Conservation (phyloP, 2,888 invertebrate genomes). For the Ganaspis brasiliensis region DNA sequence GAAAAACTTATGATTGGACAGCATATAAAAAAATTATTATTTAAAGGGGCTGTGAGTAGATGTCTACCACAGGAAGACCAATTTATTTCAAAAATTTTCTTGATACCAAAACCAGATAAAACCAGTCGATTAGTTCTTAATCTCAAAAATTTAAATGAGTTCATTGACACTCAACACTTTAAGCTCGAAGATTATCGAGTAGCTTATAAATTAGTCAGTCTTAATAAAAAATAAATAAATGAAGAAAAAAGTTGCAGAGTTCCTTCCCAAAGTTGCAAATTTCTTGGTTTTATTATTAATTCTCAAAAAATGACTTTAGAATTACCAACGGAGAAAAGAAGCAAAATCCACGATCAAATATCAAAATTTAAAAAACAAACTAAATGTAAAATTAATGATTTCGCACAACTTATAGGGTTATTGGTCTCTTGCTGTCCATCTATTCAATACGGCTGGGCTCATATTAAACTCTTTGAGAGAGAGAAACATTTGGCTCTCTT, state of each 20-base stretch:
- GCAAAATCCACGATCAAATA: neutral
- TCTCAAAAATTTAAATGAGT: conserved; percentile 41
- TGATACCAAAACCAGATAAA: conserved; percentile 33
- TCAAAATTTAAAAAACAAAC: neutral
- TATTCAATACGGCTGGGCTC: too few species aligned
- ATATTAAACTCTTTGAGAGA: too few species aligned
- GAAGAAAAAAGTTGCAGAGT: neutral
- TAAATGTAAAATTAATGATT: neutral
- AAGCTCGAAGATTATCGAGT: conserved; percentile 34
- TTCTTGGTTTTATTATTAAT: neutral
- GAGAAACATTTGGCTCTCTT: too few species aligned
- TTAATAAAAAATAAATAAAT: conserved; percentile 50
- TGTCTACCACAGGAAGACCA: neutral
- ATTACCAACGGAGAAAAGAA: neutral
- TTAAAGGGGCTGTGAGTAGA: conserved; percentile 12
- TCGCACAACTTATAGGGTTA: conserved; percentile 1
- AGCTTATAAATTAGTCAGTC: conserved; percentile 22
- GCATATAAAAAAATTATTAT: conserved; percentile 3
- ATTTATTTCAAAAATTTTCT: conserved; percentile 34
- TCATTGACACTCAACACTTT: conserved; percentile 35
- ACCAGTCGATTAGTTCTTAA: conserved; percentile 44
- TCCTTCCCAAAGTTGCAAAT: neutral
- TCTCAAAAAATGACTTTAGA: neutral
- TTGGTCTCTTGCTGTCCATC: too few species aligned
- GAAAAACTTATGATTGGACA: conserved; percentile 12